Evolutionary conservation across 2,113 vertebrate species (phyloP), one percentile per base, ranked within the genome.

Genomic region (Sceloporus undulatus): DNA sequence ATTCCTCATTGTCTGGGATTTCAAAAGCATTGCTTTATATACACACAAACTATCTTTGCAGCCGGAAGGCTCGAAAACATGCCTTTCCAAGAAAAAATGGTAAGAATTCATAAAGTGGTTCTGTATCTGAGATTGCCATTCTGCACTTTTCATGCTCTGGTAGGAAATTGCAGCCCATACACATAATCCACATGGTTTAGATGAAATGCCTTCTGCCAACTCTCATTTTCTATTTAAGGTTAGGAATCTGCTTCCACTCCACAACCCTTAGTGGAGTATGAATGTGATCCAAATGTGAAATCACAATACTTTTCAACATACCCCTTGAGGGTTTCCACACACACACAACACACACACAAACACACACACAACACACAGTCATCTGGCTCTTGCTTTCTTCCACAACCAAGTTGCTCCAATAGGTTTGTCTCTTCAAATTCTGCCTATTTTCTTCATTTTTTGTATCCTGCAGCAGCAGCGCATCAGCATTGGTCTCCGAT

Each of bases 401-500:
- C 59, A n/a, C 8, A 27, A n/a, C 2, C 27, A 29, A 25, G 29
- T 19, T 23, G 7, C 8, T 76, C 38, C 83, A 73, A 21, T 1
- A 85, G 79, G 65, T 3, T 78, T 34, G 48, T 8, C 73, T 75
- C 65, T 23, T 34, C 52, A 82, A 23, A 29, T 11, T 40, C 34
- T 34, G 18, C 14, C 54, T 78, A n/a, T 21, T 81, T n/a, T 54
- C 75, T 81, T 88, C 21, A 18, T 82, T 74, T 85, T 90, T 91
- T 8, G 1, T 59, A 73, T 82, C 88, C 42, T 90, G 66, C 38
- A 85, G 70, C 83, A 40, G n/a, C n/a, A n/a, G n/a, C n/a, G n/a
- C 1, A 54, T 48, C 48, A 85, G 73, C 9, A 13, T 2, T 48
- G 21, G 21, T 54, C 40, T 14, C 34, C 65, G 14, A 52, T 68